Evolutionary conservation across 2,888 invertebrate species (phyloP), one percentile per base, ranked within the genome.

Genomic region (Zele albiditarsus): DNA sequence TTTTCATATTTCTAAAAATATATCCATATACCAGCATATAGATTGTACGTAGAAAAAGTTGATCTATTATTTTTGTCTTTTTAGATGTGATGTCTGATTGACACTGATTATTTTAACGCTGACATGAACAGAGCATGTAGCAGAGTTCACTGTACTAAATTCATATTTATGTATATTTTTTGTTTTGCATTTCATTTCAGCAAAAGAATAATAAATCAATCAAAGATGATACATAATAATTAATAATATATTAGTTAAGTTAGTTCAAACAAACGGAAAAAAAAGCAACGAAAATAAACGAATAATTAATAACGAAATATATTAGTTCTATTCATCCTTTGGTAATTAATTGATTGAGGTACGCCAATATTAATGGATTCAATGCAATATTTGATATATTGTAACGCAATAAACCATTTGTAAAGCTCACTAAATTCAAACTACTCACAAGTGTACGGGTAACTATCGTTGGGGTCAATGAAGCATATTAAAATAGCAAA

Each of bases 241-340:
- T n/a, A 8, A 33, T 31, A n/a, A 63, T 63, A 63, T 38, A 63
- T 33, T 63, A 63, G 63, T 63, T 63, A 33, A 63, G 63, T 38
- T 63, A 63, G 63, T 63, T 20, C 5, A 63, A 28, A 38, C 38
- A 14, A 60, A 4, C n/a, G 16, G 0, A 53, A 63, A 63, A 20
- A 5, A 38, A 63, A 33, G 33, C 33, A 62, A 23, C 16, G n/a
- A 63, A 60, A 60, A 60, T 28, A 14, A 60, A 14, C 5, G 28
- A 8, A 60, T 14, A 60, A 25, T 60, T n/a, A 4, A 25, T 33
- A 31, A 63, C 12, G 33, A 20, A 63, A 63, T 38, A 63, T 63
- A 63, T 63, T 63, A 33, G n/a, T 38, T n/a, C 31, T 63, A 53
- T 53, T 20, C 3, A 53, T n/a, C 16, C 20, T 53, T 20, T 53